These are phyloP conservation scores for Muraenolepis orangiensis DNA, from an alignment of 2,797 vertebrate genomes.

Conservation along the genomic window DNA sequence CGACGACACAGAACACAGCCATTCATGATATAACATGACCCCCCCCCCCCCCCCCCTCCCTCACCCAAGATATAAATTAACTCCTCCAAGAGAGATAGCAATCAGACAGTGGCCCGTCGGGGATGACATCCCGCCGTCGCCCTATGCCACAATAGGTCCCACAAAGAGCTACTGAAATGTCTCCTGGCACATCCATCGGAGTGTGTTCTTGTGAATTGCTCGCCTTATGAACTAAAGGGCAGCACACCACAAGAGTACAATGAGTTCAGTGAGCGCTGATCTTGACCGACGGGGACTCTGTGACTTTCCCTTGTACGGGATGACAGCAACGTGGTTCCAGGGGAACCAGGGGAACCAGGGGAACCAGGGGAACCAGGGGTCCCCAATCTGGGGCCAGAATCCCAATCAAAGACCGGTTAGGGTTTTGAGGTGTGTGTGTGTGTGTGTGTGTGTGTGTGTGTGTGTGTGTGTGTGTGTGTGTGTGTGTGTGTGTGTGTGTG, in stretches of 20 bases:
- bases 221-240: too few species aligned
- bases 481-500: neutral
- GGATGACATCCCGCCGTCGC: neutral
- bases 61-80: neutral
- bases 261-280: neutral
- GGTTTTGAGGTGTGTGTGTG: too few species aligned
- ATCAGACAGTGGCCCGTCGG: neutral
- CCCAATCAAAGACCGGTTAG: too few species aligned
- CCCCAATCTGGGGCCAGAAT: too few species aligned
- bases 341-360: neutral
- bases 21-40: neutral
- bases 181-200: neutral
- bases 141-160: neutral
- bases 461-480: too few species aligned
- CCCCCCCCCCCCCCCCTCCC: neutral
- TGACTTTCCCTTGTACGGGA: neutral
- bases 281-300: neutral
- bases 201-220: neutral
- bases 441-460: too few species aligned
- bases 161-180: neutral
- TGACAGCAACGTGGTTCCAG: neutral
- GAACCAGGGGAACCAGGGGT: too few species aligned
- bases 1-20: neutral
- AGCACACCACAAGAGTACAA: neutral
- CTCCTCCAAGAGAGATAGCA: neutral